Evolutionary conservation across 2,888 invertebrate species (phyloP), one percentile per base, ranked within the genome.

Genomic region (Cyaniris semiargus): DNA sequence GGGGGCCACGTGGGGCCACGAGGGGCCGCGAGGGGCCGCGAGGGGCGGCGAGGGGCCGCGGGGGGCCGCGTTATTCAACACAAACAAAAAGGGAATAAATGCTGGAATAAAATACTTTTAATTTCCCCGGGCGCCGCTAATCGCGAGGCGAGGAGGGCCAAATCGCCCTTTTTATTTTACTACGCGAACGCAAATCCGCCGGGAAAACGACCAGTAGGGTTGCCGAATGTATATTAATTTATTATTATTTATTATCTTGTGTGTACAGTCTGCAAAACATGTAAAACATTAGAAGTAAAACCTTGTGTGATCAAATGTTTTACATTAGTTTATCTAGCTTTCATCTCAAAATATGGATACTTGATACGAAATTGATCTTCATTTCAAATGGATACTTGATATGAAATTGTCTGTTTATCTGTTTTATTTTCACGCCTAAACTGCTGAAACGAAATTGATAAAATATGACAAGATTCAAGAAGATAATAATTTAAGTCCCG

Each of bases 121-220:
- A 93, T 93, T 93, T 92, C 93, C 92, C 93, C 88, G 90, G 92
- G 91, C 92, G 90, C 91, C 91, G 91, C 91, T 93, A 93, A 93
- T 93, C 92, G 92, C 89, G 87, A 89, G 86, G 88, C 88, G 89
- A 88, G 91, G 89, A 90, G 91, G 90, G 89, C 90, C 89, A 91
- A 91, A 91, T 91, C 92, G 92, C 91, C 92, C 92, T 92, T 93
- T 92, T 92, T 92, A 92, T 92, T 93, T 91, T 89, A 89, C 90
- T 90, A 87, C 91, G 91, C 89, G 90, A 91, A 90, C 90, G 90
- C 89, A 92, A 92, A 92, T 92, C 91, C 92, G 90, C 90, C 90
- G 91, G 92, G 92, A 92, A 91, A 92, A 90, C 90, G 87, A 83
- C 84, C 82, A 83, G 83, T 15, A 66, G 66, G 66, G 27, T 6